Percentiles rank a stretch among this genome's conserved stretches.
phyloP scores from a whole-genome alignment of 1,140 invertebrate genomes.

The Polypedilum pembai region DNA sequence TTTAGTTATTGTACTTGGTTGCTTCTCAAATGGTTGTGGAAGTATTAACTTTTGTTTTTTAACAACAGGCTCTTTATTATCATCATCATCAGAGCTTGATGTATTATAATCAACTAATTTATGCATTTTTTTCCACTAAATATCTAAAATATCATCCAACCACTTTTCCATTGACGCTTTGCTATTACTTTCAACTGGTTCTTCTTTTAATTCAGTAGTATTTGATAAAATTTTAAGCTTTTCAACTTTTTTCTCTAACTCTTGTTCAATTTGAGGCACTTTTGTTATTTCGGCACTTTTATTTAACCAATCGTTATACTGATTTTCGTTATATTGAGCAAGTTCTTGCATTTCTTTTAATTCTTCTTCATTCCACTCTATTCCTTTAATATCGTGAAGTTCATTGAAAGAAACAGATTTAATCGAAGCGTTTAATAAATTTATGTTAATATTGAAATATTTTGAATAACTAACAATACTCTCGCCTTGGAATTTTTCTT shows the following conservation, averaged over 20 bases:
- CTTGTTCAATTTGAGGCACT: not conserved
- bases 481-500: not conserved
- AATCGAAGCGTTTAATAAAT: not conserved
- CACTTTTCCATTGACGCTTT: constrained; percentile 4
- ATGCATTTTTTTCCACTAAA: not conserved
- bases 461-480: not conserved
- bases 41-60: not conserved
- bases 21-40: not conserved
- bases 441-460: not conserved
- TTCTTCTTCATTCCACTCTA: not conserved
- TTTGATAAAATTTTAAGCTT: not conserved
- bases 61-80: not conserved
- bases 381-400: not conserved
- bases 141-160: not conserved
- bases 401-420: not conserved
- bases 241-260: not conserved
- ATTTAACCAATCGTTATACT: not conserved
- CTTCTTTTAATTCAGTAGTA: not conserved
- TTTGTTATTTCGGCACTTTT: not conserved
- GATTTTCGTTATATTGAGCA: not conserved
- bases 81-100: not conserved
- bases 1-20: not conserved
- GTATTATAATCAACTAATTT: not conserved
- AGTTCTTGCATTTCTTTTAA: not conserved
- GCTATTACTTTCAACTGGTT: not conserved